Evolutionary conservation across 2,797 vertebrate genomes (phyloP), one percentile per base, ranked within the genome.

Genomic region (Peromyscus eremicus): DNA sequence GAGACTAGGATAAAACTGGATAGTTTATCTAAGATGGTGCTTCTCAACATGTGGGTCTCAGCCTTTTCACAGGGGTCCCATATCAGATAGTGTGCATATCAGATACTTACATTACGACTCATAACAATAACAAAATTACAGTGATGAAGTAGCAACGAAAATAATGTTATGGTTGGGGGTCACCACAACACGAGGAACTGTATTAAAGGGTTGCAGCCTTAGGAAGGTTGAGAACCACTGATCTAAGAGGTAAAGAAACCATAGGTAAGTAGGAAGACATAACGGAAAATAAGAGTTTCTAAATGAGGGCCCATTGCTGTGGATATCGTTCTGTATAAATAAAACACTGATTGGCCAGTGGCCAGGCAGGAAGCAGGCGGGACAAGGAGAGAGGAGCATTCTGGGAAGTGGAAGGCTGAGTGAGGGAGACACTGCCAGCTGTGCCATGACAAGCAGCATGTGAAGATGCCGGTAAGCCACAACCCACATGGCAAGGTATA

Each of bases 201-300:
- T 84, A 23, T 8, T 34, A 19, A 6, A 66, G 60, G 40, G 60
- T 4, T 1, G 0, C 10, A 12, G 82, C 60, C 1, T 10, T 34
- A 64, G 62, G 57, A 34, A 66, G 17, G 40, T 21, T 46, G 82
- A 66, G 82, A 34, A 49, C 7, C n/a, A 11, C 77, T 80, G 49
- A 0, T 80, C 52, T 57, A n/a, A 10, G 21, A 57, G 52, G 52
- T 80, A 55, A 57, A 79, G 32, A 43, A 80, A n/a, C 11, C 13
- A 19, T 34, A 19, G 6, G 5, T 34, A n/a, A n/a, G 32, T 57
- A 57, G 29, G 21, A 57, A n/a, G 77, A n/a, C 81, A 37, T 25
- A 49, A 57, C 34, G 37, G 52, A 52, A 81, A 57, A 57, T 57
- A 21, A 81, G 52, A 52, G 3, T 34, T 5, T n/a, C 5, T 10